Base-by-base conservation (phyloP, 1,140 invertebrate genomes). In the Drosophila kohkoa region DNA sequence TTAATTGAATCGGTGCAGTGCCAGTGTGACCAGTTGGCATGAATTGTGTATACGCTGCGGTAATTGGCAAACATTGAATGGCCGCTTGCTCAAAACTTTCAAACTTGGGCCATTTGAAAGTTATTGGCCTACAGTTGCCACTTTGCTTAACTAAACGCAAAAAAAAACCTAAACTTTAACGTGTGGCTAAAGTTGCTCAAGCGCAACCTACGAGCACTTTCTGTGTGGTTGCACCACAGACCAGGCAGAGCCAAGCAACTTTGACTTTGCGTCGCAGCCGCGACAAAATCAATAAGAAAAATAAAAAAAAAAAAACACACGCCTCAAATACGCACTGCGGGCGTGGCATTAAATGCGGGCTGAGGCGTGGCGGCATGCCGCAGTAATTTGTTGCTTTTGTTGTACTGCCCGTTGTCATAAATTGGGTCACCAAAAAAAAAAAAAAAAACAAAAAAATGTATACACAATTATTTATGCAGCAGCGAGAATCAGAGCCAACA, bases 41-140 rank as follows among this genome's bases (percentile, higher is more conserved):
- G n/a, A 11, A 55, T 32, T 38, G 35, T 46, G 15, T 28, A 30
- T 43, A 15, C 3, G 43, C 25, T 49, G 20, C 20, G n/a, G 55
- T 87, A 86, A 87, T 87, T 87, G 82, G 82, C 78, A 73, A 73
- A 78, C 78, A 80, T 86, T 81, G 62, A 85, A 71, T 85, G 77
- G 65, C 45, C 73, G 70, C 58, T 72, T 73, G 76, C 60, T 66
- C 20, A 25, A 25, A 82, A 88, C 83, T 88, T 88, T 88, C 85
- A 88, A 89, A 78, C 63, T 83, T 88, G 77, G 77, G 70, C 69
- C 83, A 72, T 88, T 88, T 81, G 83, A 88, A 88, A 88, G 83
- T 83, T 83, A 88, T 88, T 85, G 82, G 67, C 75, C 82, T 43
- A 71, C 82, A 76, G 66, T 79, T 76, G 62, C 57, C 15, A 69